Conservation (phyloP, 1,140 invertebrate species). For the Tenebrio molitor region DNA sequence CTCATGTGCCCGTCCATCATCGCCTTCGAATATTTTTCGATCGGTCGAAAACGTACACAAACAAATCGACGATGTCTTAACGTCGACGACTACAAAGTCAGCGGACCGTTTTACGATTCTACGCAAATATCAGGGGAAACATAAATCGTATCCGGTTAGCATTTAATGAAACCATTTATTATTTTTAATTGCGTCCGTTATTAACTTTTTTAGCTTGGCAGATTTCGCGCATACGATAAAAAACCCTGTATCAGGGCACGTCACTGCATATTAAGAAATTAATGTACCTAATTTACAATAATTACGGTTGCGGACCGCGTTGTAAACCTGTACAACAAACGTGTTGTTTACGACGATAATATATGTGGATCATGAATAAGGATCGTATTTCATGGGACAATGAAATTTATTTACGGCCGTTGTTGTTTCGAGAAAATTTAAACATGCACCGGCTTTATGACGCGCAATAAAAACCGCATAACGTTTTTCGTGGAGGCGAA, state of each 20-base stretch:
- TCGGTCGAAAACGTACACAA: constrained; percentile 21
- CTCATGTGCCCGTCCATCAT: constrained; percentile 45
- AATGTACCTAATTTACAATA: constrained; percentile 36
- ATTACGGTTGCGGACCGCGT: constrained; percentile 24
- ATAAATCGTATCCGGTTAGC: constrained; percentile 43
- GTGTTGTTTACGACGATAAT: constrained; percentile 33
- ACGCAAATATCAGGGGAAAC: constrained; percentile 41
- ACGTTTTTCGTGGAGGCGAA: not conserved
- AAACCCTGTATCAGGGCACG: constrained; percentile 33
- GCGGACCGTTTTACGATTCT: constrained; percentile 42
- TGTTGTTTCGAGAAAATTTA: constrained; percentile 26
- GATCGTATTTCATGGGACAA: constrained; percentile 37
- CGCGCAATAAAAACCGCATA: constrained; percentile 18
- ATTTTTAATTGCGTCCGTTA: constrained; percentile 51
- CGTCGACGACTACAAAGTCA: constrained; percentile 38
- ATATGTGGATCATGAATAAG: constrained; percentile 39
- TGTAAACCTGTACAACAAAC: constrained; percentile 34
- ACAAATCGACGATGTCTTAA: constrained; percentile 29
- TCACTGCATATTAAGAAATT: constrained; percentile 39
- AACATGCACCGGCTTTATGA: constrained; percentile 23
- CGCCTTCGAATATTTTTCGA: constrained; percentile 28
- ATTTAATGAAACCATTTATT: constrained; percentile 54
- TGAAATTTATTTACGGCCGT: constrained; percentile 32
- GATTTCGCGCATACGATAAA: constrained; percentile 46
- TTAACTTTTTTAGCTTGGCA: constrained; percentile 39